These are phyloP conservation scores for Diogma glabrata DNA, from an alignment of 2,888 invertebrate genomes.

Conservation along the genomic window DNA sequence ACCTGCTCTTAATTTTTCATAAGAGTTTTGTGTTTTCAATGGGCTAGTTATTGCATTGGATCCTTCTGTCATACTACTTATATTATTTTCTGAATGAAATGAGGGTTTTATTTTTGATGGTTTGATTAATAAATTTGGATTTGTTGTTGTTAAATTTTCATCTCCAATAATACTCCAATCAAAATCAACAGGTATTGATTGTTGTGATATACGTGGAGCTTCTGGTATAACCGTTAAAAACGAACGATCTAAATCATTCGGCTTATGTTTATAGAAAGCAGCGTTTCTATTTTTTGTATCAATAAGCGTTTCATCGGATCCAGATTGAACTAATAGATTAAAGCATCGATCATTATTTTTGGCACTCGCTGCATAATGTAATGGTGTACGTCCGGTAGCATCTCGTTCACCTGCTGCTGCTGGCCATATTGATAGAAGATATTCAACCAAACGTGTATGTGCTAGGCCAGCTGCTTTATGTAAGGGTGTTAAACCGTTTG, in stretches of 20 bases:
- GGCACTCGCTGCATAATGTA: conserved; percentile 76
- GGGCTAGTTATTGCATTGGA: background rate
- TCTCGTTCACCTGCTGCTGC: conserved; percentile 58
- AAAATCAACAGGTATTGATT: conserved; percentile 46
- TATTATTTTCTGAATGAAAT: conserved; percentile 6
- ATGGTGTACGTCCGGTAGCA: conserved; percentile 72
- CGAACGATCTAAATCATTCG: conserved; percentile 64
- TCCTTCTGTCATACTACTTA: background rate
- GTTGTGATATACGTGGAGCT: conserved; percentile 66
- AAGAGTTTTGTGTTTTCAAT: background rate
- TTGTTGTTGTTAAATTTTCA: conserved; percentile 4
- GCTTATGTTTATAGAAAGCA: conserved; percentile 62
- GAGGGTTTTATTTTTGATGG: background rate
- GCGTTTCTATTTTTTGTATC: conserved; percentile 83
- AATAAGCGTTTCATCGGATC: conserved; percentile 70
- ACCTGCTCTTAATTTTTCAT: background rate
- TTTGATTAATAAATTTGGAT: background rate
- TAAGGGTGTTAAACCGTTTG: conserved; percentile 70
- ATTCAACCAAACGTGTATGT: conserved; percentile 59
- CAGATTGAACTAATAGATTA: conserved; percentile 63
- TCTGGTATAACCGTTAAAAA: conserved; percentile 61
- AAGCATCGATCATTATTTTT: conserved; percentile 70
- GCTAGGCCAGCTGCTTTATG: conserved; percentile 84
- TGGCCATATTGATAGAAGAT: conserved; percentile 57
- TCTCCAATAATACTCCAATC: conserved; percentile 15